Conservation (phyloP, 1,140 invertebrate genomes). For the Anastrepha obliqua region DNA sequence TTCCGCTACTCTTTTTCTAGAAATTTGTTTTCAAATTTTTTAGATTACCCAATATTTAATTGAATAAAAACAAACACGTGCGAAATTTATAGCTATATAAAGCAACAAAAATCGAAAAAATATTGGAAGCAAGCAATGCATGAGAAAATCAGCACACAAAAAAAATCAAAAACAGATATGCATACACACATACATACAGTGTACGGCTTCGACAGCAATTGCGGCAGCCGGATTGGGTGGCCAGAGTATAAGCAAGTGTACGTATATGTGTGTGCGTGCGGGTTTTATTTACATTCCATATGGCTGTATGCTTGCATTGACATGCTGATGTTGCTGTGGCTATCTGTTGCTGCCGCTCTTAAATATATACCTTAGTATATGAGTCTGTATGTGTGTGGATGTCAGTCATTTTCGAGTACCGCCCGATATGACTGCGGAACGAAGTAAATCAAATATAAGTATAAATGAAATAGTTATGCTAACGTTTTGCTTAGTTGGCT, state of each 20-base stretch:
- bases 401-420: slow-evolving; percentile 14
- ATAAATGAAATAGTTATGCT: slow-evolving; percentile 49
- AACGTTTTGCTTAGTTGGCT: slow-evolving; percentile 37
- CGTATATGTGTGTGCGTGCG: neutral
- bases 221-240: neutral
- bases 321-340: neutral
- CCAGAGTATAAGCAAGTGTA: neutral
- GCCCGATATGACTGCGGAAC: neutral
- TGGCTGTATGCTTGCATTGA: slow-evolving; percentile 14
- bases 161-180: neutral
- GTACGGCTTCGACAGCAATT: neutral
- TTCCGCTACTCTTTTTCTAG: too few species aligned
- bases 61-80: neutral
- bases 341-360: slow-evolving; percentile 36
- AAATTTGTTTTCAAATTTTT: too few species aligned
- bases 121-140: neutral
- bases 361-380: neutral
- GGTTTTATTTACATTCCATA: slow-evolving; percentile 31
- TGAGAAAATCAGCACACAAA: neutral
- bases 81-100: neutral
- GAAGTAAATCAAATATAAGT: slow-evolving; percentile 42
- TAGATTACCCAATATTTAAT: neutral
- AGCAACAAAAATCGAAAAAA: neutral
- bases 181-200: neutral
- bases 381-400: neutral